Base-by-base conservation (phyloP, 2,888 invertebrate genomes). In the Drosophila cracens region DNA sequence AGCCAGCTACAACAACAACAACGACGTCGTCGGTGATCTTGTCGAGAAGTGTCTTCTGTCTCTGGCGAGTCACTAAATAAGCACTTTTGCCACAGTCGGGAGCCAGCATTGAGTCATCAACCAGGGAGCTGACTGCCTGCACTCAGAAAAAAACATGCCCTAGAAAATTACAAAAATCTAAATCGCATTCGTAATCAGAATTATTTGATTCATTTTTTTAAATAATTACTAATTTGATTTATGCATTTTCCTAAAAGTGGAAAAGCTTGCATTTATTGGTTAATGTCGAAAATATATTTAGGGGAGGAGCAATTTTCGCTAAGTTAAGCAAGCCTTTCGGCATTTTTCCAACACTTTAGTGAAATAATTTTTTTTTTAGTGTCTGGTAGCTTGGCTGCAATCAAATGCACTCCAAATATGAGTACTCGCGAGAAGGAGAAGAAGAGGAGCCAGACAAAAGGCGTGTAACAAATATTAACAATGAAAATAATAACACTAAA, bases 391-490 rank as follows among this genome's bases (percentile, higher is more conserved):
- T 53, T 70, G 62, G 2, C 56, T 72, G 81, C 81, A 82, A 82
- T 82, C 81, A 82, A 81, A 81, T 81, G 65, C 75, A 80, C 78
- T 84, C 76, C 65, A 74, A 67, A 67, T 53, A 64, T 48, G 74
- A 74, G 74, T 36, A 62, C 68, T 73, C 36, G 48, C 70, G 66
- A 53, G 74, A 43, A 31, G 27, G 48, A 27, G 52, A 36, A 21
- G 21, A 54, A 11, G 62, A 52, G 57, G 49, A 59, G 54, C 64
- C 78, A 69, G 78, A 87, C 85, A 76, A 84, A 86, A 89, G 81
- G 80, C 85, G 89, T 86, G 89, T 89, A 87, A 89, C 88, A 85
- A 87, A 89, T 87, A 87, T 87, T 87, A 89, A 87, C 89, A 89
- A 87, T 89, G 88, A 87, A 89, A 87, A 89, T 87, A 87, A 89